Base-by-base conservation (phyloP, 2,888 invertebrate species). In the Pasiphila rectangulata region DNA sequence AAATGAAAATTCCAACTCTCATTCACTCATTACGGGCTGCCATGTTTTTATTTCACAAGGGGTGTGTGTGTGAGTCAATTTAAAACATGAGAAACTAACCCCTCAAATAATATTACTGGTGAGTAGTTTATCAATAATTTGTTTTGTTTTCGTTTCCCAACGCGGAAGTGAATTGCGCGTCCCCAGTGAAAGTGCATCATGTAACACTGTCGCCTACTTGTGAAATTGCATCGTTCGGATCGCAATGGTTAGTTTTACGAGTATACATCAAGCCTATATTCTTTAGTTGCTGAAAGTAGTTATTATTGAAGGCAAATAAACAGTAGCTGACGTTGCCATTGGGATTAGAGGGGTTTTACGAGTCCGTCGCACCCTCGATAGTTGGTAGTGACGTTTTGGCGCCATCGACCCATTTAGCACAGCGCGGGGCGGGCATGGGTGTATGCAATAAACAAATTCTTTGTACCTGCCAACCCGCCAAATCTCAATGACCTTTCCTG, bases 21-120 rank as follows among this genome's bases (percentile, higher is more conserved):
- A 75, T 80, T 85, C 78, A 71, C 75, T 70, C 77, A 72, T 75
- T 72, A 72, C 77, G 76, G 86, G 84, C 91, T 92, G 93, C 93
- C 94, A 94, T 94, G 93, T 93, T 93, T 92, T 92, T 91, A 92
- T 91, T 54, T 52, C 52, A 47, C 90, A 90, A 91, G 91, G 91
- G 92, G 92, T 92, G 92, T 92, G 86, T 84, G 79, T 84, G 83
- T 85, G 77, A 83, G 74, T 79, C 78, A 74, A 77, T 76, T 69
- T 82, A 81, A n/a, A n/a, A 72, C 79, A 87, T 87, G 87, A 72
- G 79, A 78, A 71, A 82, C 78, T 85, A 78, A 81, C 81, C 83
- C 83, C 83, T 72, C 75, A 74, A 74, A 77, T 70, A 83, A 70
- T 77, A 67, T 66, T 76, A 79, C 79, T 79, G 84, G 88, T 89